These are phyloP conservation scores for Ophioninae sp. DNA, from an alignment of 2,888 invertebrate species.

Conservation along the genomic window DNA sequence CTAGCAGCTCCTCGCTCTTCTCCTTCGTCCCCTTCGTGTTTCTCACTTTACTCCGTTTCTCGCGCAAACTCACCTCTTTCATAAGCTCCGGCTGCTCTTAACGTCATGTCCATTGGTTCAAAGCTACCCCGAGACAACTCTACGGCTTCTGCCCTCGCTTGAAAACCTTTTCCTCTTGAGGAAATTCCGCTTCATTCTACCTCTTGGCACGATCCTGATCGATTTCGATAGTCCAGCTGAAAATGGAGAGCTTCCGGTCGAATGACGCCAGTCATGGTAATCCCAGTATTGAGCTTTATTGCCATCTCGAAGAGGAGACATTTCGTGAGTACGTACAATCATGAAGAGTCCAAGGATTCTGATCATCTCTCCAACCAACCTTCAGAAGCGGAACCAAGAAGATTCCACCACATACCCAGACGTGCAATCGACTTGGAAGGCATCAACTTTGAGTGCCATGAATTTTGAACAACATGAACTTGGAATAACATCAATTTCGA, in stretches of 20 bases:
- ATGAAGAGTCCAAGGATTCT: constrained; percentile 41
- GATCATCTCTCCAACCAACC: constrained; percentile 2
- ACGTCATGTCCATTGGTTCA: constrained; percentile 36
- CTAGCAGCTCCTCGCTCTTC: constrained; percentile 46
- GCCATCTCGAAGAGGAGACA: constrained; percentile 42
- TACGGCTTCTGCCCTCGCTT: constrained; percentile 6
- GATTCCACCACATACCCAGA: not conserved
- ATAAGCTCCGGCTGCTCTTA: constrained; percentile 39
- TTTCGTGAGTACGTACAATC: constrained; percentile 25
- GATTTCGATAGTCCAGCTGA: not conserved
- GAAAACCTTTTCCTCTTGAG: not conserved
- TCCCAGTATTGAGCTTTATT: not conserved
- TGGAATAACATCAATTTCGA: too few species aligned
- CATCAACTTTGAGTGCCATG: too few species aligned
- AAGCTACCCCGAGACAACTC: constrained; percentile 19
- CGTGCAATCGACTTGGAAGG: too few species aligned
- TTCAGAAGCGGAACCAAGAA: not conserved
- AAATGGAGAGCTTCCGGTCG: constrained; percentile 2
- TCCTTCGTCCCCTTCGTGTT: constrained; percentile 39
- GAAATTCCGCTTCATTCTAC: not conserved
- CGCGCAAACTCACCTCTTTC: constrained; percentile 45
- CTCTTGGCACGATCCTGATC: not conserved
- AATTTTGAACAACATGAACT: too few species aligned
- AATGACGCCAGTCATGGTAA: constrained; percentile 22
- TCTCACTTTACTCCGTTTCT: constrained; percentile 43